Base-by-base conservation (phyloP, 1,140 invertebrate genomes). In the Venustaconcha ellipsiformis region DNA sequence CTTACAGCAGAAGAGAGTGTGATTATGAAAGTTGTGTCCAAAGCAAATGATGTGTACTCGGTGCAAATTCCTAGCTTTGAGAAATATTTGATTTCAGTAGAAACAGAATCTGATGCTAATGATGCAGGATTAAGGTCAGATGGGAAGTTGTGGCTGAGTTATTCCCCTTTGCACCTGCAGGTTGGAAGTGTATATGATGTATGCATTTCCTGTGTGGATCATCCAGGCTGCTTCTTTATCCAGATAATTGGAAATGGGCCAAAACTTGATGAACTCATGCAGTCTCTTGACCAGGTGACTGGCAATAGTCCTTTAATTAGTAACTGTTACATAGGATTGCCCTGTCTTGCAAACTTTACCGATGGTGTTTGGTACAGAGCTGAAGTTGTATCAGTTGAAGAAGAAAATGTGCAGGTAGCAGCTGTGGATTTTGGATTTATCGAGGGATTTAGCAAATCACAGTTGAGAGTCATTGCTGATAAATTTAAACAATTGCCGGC, bases 351-450 rank as follows among this genome's bases (percentile, higher is more conserved):
- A 0, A 91, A 93, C 72, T 95, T 94, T 82, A 92, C 92, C 0
- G 94, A 96, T 84, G 92, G 93, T 59, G 83, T 88, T 1, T 96
- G 94, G 94, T 96, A 96, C 83, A 91, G 95, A 74, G 94, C 94
- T 4, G 92, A 93, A 80, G 93, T 96, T 17, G 88, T 94, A 0
- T 93, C 70, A n/a, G 30, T 48, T 23, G 26, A 69, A 20, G 70
- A 57, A 26, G 58, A 70, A 56, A 76, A 67, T 20, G 63, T 67
- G 1, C 56, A 15, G 37, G 76, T 81, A 26, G 66, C 72, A 37
- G 71, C 80, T 30, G 78, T 83, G 55, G 82, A 83, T 57, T 83
- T 81, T 78, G 82, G 82, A 60, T 80, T 77, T 70, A 63, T 74
- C 12, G 82, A 83, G 72, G 66, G 14, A 18, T 20, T 80, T 58